Percentiles rank a stretch among this genome's conserved stretches.
phyloP scores from a whole-genome alignment of 1,140 invertebrate species.

The Macrobrachium rosenbergii region DNA sequence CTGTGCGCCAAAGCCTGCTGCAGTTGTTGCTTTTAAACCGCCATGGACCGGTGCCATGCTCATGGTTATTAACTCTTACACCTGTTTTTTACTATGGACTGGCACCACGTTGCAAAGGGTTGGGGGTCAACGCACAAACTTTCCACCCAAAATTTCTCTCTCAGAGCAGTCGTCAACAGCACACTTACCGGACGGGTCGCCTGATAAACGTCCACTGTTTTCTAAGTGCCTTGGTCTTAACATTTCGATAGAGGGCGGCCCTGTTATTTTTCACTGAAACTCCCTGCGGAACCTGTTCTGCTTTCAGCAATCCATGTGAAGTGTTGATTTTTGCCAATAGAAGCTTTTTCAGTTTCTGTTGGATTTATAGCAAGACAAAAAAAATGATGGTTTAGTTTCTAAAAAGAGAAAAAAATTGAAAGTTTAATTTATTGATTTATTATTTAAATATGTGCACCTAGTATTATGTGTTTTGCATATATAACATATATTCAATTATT shows the following conservation, averaged over 20 bases:
- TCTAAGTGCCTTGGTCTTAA: slow-evolving; percentile 62
- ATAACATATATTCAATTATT: slow-evolving; percentile 65
- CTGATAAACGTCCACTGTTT: slow-evolving; percentile 58
- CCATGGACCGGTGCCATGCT: no score
- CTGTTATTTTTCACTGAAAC: slow-evolving; percentile 44
- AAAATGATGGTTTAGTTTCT: slow-evolving; percentile 64
- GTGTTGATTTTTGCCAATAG: slow-evolving; percentile 63
- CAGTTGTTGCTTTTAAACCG: no score
- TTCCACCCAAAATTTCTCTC: slow-evolving; percentile 60
- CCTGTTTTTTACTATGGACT: no score
- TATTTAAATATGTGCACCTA: slow-evolving; percentile 64
- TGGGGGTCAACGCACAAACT: slow-evolving; percentile 56
- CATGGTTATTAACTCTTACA: no score
- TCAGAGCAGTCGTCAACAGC: slow-evolving; percentile 58
- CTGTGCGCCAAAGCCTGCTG: no score
- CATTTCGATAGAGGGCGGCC: slow-evolving; percentile 62
- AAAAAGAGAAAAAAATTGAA: slow-evolving; percentile 58
- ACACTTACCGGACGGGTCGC: slow-evolving; percentile 59
- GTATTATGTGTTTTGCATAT: slow-evolving; percentile 65
- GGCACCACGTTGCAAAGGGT: slow-evolving; percentile 11
- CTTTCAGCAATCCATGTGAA: slow-evolving; percentile 59
- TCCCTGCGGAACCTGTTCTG: slow-evolving; percentile 48
- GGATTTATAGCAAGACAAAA: slow-evolving; percentile 59
- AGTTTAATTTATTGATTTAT: slow-evolving; percentile 65
- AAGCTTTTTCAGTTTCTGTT: slow-evolving; percentile 64